Conservation (phyloP, 2,888 invertebrate genomes). For the Ommatoiulus sabulosus region DNA sequence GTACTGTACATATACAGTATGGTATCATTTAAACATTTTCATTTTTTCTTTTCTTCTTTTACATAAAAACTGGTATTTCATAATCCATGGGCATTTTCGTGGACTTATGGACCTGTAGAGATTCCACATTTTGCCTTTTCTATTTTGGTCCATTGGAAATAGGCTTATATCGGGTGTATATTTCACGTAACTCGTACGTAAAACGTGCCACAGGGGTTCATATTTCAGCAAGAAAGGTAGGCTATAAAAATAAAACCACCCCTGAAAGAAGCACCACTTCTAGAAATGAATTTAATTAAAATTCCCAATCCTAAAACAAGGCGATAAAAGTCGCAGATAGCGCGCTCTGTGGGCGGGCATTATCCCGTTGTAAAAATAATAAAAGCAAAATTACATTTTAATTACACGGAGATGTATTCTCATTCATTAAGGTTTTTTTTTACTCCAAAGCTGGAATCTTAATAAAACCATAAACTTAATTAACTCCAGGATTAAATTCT, state of each 20-base stretch:
- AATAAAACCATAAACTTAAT: not conserved
- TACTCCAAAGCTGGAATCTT: not conserved
- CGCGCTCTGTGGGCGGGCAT: not conserved
- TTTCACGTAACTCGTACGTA: not conserved
- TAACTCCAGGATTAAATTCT: conserved; percentile 5
- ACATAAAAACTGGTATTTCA: not conserved
- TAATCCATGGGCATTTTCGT: not conserved
- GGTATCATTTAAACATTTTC: not conserved
- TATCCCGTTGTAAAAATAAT: conserved; percentile 25
- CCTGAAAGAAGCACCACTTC: not conserved
- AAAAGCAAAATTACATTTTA: conserved; percentile 31
- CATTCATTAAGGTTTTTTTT: not conserved
- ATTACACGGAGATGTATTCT: not conserved
- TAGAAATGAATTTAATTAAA: conserved; percentile 36
- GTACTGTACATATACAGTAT: no score
- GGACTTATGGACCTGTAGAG: not conserved
- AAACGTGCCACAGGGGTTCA: not conserved
- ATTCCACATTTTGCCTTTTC: not conserved
- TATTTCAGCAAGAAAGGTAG: not conserved
- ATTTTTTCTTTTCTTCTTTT: not conserved
- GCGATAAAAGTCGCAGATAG: not conserved
- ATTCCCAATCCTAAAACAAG: not conserved
- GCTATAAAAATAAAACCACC: not conserved
- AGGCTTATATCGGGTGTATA: not conserved
- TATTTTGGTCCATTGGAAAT: not conserved